Percentiles rank a stretch among this genome's conserved stretches.
These are phyloP conservation scores for Bombus superbus DNA, from an alignment of 1,140 invertebrate species.

Conservation along the genomic window DNA sequence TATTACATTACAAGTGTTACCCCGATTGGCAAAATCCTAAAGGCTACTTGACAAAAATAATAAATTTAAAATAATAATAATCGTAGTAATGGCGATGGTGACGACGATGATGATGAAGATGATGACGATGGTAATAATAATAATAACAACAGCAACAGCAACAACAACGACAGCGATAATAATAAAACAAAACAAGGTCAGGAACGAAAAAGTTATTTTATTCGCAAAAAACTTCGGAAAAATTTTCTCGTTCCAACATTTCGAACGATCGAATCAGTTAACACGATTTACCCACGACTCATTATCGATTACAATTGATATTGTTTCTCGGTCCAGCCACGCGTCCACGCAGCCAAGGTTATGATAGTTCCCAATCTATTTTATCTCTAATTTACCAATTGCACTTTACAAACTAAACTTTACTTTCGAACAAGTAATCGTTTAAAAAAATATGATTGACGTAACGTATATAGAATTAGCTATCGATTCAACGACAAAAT, in stretches of 20 bases:
- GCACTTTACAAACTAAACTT: not conserved
- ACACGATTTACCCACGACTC: slow-evolving; percentile 74
- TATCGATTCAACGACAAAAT: not conserved
- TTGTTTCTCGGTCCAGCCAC: slow-evolving; percentile 84
- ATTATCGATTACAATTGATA: slow-evolving; percentile 75
- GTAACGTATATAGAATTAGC: not conserved
- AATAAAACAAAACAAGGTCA: not conserved
- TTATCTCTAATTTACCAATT: not conserved
- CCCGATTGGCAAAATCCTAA: not conserved
- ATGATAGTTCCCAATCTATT: slow-evolving; percentile 39
- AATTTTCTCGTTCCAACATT: slow-evolving; percentile 66
- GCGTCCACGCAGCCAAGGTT: slow-evolving; percentile 75
- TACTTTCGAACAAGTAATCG: not conserved
- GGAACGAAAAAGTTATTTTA: not conserved
- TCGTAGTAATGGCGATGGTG: not conserved
- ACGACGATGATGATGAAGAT: too few relatives aligned
- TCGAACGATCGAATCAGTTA: slow-evolving; percentile 76
- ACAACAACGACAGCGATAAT: not conserved
- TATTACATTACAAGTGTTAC: not conserved
- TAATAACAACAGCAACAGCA: too few relatives aligned
- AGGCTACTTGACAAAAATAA: not conserved
- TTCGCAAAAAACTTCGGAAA: too few relatives aligned
- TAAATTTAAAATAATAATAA: slow-evolving; percentile 8
- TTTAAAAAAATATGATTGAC: not conserved
- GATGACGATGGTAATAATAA: too few relatives aligned